Percentiles rank a stretch among this genome's conserved stretches.
Evolutionary conservation across 2,797 vertebrate species (phyloP).

Genomic region (Acanthopagrus latus): DNA sequence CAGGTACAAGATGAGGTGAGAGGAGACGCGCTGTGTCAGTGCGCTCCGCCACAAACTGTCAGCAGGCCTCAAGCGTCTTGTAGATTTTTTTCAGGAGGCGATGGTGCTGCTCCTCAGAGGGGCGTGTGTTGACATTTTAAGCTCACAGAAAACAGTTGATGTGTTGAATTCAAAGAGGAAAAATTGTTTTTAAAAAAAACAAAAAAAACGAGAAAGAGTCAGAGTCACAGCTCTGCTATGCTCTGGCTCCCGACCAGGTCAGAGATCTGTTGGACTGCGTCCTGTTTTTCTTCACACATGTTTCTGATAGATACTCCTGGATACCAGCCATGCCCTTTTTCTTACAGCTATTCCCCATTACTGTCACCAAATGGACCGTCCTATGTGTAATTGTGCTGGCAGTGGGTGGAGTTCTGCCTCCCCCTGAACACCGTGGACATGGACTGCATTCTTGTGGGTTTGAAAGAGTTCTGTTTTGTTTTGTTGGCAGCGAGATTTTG

Average conservation of each 20-base stretch:
- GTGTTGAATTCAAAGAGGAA: conserved; percentile 7
- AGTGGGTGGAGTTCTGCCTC: conserved; percentile 31
- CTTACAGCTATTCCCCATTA: conserved; percentile 65
- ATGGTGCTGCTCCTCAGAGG: conserved; percentile 15
- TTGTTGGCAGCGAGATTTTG: conserved; percentile 42
- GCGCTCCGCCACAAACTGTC: conserved; percentile 25
- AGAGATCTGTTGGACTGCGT: conserved; percentile 39
- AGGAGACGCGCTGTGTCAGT: conserved; percentile 59
- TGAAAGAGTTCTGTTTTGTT: conserved; percentile 51
- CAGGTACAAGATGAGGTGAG: conserved; percentile 70
- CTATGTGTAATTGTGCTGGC: conserved; percentile 38
- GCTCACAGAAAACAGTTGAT: conserved; percentile 11
- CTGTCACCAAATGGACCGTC: conserved; percentile 48
- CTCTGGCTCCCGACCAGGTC: conserved; percentile 40
- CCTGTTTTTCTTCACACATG: conserved; percentile 59
- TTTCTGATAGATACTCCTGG: conserved; percentile 62
- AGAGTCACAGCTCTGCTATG: conserved; percentile 19
- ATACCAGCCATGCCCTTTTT: conserved; percentile 60
- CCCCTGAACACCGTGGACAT: conserved; percentile 55
- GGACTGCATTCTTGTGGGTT: conserved; percentile 60
- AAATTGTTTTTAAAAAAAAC: neutral
- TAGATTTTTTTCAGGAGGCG: conserved; percentile 1
- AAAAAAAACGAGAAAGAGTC: neutral
- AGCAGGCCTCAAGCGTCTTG: conserved; percentile 30
- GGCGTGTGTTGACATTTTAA: neutral